Evolutionary conservation across 2,797 vertebrate genomes (phyloP).

Genomic region (Eulemur mongoz): DNA sequence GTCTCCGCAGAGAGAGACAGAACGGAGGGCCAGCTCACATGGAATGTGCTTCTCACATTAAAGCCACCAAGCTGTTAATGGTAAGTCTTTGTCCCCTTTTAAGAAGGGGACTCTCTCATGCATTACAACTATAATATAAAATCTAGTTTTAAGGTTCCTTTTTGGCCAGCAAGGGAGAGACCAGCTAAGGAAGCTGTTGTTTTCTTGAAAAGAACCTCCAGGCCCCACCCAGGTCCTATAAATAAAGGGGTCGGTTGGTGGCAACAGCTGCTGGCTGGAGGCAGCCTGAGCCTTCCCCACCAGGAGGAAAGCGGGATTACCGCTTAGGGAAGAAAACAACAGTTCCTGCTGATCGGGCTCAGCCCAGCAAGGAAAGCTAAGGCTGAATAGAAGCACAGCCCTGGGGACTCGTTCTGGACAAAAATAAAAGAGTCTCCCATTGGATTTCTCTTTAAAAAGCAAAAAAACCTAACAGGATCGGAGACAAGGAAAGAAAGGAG

Average conservation of each 20-base stretch:
- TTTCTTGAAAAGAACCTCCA: neutral
- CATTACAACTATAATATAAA: neutral
- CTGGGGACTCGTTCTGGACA: neutral
- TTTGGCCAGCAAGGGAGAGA: neutral
- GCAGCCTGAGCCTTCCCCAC: neutral
- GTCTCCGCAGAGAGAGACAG: neutral
- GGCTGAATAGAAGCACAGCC: neutral
- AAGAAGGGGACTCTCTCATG: neutral
- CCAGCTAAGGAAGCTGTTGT: neutral
- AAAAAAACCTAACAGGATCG: neutral
- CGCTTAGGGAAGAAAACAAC: neutral
- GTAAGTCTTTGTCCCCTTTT: neutral
- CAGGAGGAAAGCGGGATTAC: fast-evolving
- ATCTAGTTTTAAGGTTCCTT: neutral
- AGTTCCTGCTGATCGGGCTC: fast-evolving
- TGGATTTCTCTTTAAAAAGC: neutral
- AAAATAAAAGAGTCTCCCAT: neutral
- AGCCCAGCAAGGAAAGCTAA: neutral
- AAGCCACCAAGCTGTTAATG: neutral
- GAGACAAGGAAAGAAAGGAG: neutral
- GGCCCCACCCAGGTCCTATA: neutral
- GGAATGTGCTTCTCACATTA: neutral
- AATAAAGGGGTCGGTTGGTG: neutral
- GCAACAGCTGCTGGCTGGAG: neutral
- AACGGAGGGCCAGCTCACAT: fast-evolving